Conservation (phyloP, 2,113 vertebrate genomes). For the Spilogale gracilis region DNA sequence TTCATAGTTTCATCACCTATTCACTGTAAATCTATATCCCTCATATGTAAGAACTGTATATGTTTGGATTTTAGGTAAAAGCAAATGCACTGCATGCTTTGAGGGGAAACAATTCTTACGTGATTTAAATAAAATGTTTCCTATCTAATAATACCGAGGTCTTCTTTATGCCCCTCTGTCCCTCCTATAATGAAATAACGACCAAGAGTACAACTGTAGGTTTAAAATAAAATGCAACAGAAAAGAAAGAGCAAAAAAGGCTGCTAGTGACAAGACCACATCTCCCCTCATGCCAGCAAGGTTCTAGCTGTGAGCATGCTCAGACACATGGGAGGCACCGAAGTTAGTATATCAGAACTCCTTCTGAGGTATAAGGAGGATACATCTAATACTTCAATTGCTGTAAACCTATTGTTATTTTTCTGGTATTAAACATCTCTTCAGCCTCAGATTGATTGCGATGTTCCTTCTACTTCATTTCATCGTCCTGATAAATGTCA, state of each 20-base stretch:
- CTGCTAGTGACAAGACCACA: slow-evolving; percentile 31
- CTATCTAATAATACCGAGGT: neutral
- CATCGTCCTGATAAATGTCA: slow-evolving; percentile 71
- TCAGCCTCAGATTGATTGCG: slow-evolving; percentile 41
- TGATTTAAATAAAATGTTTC: neutral
- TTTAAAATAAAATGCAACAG: slow-evolving; percentile 72
- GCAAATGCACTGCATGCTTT: neutral
- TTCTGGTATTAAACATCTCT: slow-evolving; percentile 48
- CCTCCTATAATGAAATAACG: neutral
- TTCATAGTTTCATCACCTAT: neutral
- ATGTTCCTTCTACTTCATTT: slow-evolving; percentile 78
- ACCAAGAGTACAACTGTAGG: slow-evolving; percentile 1
- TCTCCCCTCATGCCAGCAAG: slow-evolving; percentile 65
- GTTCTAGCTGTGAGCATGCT: slow-evolving; percentile 73
- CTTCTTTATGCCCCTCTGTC: neutral
- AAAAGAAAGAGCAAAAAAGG: neutral
- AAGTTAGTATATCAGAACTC: slow-evolving; percentile 67
- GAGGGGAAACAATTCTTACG: neutral
- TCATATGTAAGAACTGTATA: neutral
- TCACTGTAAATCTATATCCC: neutral
- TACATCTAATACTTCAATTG: slow-evolving; percentile 27
- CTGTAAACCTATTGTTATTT: neutral
- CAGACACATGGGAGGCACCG: slow-evolving; percentile 43
- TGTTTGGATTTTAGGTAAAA: slow-evolving; percentile 45
- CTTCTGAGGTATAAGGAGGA: slow-evolving; percentile 64